Percentiles rank a stretch among this genome's conserved stretches.
Conservation (phyloP, 2,888 invertebrate species). For the Agrotis puta region DNA sequence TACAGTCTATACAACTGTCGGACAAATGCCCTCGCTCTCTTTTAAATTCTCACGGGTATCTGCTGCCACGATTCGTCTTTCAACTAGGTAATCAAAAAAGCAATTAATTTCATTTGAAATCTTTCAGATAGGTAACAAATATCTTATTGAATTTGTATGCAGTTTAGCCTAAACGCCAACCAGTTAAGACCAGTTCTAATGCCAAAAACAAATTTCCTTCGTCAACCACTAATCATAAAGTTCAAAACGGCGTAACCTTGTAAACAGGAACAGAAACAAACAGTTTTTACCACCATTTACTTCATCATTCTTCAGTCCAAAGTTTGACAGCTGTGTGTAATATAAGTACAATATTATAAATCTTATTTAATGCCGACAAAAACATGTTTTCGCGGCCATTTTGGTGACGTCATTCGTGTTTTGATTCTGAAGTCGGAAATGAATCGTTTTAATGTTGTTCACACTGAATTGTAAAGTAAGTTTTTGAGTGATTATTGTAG, state of each 20-base stretch:
- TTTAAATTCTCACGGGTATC: too few relatives aligned
- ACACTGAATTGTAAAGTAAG: conserved; percentile 22
- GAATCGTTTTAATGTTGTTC: conserved; percentile 29
- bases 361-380: conserved; percentile 64
- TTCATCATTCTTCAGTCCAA: conserved; percentile 50
- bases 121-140: too few relatives aligned
- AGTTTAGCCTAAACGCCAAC: background rate
- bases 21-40: too few relatives aligned
- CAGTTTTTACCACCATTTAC: conserved; percentile 42
- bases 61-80: too few relatives aligned
- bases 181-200: background rate
- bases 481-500: background rate
- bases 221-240: background rate
- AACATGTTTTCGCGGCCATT: conserved; percentile 65
- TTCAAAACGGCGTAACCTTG: background rate
- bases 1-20: too few relatives aligned
- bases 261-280: conserved; percentile 20
- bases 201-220: background rate
- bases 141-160: background rate
- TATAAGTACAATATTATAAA: conserved; percentile 64
- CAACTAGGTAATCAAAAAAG: too few relatives aligned
- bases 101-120: too few relatives aligned
- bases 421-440: conserved; percentile 40
- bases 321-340: conserved; percentile 56
- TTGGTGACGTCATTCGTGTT: conserved; percentile 59